Percentiles rank a stretch among this genome's conserved stretches.
These are phyloP conservation scores for Otocyon megalotis DNA, from an alignment of 2,113 vertebrate species.

Conservation along the genomic window DNA sequence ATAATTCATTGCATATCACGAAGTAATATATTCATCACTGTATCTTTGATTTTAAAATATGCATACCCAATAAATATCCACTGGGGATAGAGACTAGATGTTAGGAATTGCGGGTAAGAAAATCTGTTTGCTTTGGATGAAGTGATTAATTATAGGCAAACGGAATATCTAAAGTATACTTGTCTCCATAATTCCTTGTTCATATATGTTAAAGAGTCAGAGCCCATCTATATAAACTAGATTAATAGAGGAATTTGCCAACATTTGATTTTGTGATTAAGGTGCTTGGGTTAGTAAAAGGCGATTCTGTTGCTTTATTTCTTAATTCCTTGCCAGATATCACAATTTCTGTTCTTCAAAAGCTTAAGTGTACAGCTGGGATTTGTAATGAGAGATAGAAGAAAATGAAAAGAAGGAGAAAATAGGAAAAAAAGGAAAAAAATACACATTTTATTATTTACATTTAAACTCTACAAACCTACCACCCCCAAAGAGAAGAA, in stretches of 20 bases:
- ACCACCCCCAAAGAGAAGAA: neutral
- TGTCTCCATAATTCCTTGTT: constrained; percentile 12
- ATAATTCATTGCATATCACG: neutral
- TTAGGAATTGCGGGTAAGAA: neutral
- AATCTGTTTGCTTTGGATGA: neutral
- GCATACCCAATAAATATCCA: neutral
- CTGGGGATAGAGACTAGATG: neutral
- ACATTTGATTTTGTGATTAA: constrained; percentile 68
- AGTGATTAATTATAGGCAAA: constrained; percentile 14
- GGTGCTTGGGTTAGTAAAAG: constrained; percentile 35
- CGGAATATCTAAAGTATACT: neutral
- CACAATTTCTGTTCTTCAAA: constrained; percentile 19
- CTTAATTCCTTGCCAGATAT: constrained; percentile 57
- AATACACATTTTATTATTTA: neutral
- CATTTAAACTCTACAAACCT: neutral
- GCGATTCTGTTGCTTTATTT: constrained; percentile 12
- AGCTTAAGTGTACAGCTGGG: neutral
- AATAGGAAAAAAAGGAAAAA: neutral
- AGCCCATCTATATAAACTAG: neutral
- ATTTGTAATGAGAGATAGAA: neutral
- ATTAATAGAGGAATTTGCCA: constrained; percentile 36
- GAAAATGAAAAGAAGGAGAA: neutral
- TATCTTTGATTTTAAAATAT: constrained; percentile 16
- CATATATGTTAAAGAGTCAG: constrained; percentile 18
- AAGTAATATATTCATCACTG: neutral